These are phyloP conservation scores for Laticauda colubrina DNA, from an alignment of 2,113 vertebrate species.

Conservation along the genomic window DNA sequence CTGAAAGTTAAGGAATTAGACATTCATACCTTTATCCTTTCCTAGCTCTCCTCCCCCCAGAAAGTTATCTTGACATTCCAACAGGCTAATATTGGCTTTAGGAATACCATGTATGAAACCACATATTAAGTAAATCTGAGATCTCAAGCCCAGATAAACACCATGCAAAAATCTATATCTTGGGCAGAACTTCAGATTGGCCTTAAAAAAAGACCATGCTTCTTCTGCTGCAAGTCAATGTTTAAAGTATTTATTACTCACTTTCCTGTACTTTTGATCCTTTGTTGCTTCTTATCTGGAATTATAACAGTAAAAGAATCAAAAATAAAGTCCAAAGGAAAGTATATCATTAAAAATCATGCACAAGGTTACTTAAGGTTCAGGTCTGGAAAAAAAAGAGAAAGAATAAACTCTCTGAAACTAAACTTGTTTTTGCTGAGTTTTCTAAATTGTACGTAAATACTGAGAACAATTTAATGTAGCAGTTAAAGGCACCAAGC, in stretches of 20 bases:
- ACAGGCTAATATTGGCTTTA: background rate
- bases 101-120: background rate
- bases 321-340: constrained; percentile 23
- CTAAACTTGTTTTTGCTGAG: background rate
- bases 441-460: background rate
- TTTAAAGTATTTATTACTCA: constrained; percentile 39
- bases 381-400: background rate
- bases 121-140: background rate
- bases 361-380: background rate
- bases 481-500: background rate
- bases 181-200: background rate
- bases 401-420: background rate
- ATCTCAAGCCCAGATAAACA: background rate
- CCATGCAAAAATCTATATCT: background rate
- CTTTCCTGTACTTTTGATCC: constrained; percentile 26
- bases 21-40: background rate
- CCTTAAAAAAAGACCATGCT: constrained; percentile 1
- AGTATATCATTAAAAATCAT: background rate
- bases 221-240: constrained; percentile 8
- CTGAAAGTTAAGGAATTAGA: background rate
- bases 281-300: constrained; percentile 24
- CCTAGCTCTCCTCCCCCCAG: background rate
- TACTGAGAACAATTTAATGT: background rate
- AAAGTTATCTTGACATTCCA: background rate
- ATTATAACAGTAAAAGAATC: constrained; percentile 5